A percentile compares a stretch with the other conserved stretches of the same genome.
Evolutionary conservation across 2,797 vertebrate genomes (phyloP).

Genomic region (Trichosurus vulpecula): DNA sequence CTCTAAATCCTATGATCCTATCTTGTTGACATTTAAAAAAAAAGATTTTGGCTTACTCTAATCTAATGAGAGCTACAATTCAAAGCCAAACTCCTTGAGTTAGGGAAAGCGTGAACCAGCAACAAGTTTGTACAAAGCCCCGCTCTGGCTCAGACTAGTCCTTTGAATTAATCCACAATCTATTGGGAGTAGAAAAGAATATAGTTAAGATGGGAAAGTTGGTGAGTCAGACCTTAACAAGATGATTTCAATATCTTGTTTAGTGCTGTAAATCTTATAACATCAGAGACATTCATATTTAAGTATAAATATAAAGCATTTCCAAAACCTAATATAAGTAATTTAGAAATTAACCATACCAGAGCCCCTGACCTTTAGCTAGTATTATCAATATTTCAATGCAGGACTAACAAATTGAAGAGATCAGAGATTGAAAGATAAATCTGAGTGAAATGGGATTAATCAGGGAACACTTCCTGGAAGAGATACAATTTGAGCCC

Average conservation of each 20-base stretch:
- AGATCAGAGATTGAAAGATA: neutral
- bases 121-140: neutral
- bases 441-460: neutral
- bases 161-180: neutral
- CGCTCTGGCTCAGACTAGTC: neutral
- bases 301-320: neutral
- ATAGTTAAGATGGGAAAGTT: neutral
- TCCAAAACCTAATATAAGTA: neutral
- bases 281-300: neutral
- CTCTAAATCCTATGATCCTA: neutral
- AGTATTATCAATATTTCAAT: neutral
- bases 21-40: neutral
- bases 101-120: neutral
- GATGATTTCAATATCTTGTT: neutral
- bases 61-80: neutral
- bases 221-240: neutral
- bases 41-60: neutral
- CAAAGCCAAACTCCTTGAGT: neutral
- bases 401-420: neutral
- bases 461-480: neutral
- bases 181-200: neutral
- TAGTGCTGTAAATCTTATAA: neutral
- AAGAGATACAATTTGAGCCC: neutral
- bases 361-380: neutral
- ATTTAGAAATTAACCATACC: neutral